Evolutionary conservation across 1,140 invertebrate genomes (phyloP).

Genomic region (Dendroctonus valens): DNA sequence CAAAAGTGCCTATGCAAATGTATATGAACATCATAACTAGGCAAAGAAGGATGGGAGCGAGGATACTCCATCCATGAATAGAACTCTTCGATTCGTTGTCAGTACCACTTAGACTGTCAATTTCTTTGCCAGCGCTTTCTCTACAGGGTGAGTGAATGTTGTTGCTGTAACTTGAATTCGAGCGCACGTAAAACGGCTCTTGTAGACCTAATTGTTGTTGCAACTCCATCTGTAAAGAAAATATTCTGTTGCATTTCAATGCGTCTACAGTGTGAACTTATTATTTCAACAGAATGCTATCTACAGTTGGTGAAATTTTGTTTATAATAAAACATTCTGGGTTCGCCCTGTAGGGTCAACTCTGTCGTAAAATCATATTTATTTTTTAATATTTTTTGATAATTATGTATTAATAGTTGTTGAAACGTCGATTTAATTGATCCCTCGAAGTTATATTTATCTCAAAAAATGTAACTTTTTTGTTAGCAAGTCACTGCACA

Average conservation of each 20-base stretch:
- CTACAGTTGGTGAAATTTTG: no score
- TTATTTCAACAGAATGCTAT: no score
- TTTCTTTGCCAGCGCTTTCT: conserved; percentile 54
- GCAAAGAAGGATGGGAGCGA: conserved; percentile 75
- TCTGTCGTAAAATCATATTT: no score
- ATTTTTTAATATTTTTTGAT: no score
- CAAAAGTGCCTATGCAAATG: conserved; percentile 82
- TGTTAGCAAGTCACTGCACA: no score
- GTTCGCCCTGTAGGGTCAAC: no score
- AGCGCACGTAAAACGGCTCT: conserved; percentile 77
- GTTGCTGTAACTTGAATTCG: conserved; percentile 60
- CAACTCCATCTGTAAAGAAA: conserved; percentile 58
- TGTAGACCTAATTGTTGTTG: conserved; percentile 67
- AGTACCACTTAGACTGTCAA: conserved; percentile 68
- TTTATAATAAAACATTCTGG: no score
- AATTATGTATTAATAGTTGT: no score
- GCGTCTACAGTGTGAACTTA: no score
- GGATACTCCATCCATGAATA: conserved; percentile 69
- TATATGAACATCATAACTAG: conserved; percentile 79
- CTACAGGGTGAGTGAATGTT: conserved; percentile 60
- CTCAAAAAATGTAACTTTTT: no score
- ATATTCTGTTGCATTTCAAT: not conserved
- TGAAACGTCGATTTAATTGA: no score
- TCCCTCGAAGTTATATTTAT: no score
- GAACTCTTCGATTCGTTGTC: conserved; percentile 72